phyloP scores from a whole-genome alignment of 1,140 invertebrate genomes.

The Hyposmocoma kahamanoa region DNA sequence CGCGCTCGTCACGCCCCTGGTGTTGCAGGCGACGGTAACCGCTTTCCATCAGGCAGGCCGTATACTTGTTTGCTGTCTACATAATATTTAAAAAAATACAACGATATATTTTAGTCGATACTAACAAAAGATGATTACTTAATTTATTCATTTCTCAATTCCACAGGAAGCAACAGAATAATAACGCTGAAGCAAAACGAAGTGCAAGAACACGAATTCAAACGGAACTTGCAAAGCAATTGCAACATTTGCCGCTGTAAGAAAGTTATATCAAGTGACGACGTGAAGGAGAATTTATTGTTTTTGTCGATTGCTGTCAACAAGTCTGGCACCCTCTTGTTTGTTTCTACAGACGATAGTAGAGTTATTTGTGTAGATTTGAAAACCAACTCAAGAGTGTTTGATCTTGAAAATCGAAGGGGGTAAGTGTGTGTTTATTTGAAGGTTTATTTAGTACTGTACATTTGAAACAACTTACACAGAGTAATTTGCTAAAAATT shows the following conservation, averaged over 20 bases:
- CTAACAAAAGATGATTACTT: too few relatives aligned
- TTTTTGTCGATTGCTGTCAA: conserved; percentile 52
- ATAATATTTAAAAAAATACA: too few relatives aligned
- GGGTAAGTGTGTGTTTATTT: too few relatives aligned
- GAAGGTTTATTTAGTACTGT: too few relatives aligned
- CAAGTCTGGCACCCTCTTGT: conserved; percentile 48
- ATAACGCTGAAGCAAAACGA: conserved; percentile 44
- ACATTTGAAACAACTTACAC: too few relatives aligned
- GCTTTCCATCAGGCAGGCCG: too few relatives aligned
- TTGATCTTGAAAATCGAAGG: conserved; percentile 53
- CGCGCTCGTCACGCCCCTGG: too few relatives aligned
- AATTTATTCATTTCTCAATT: too few relatives aligned
- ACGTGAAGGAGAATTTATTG: conserved; percentile 34
- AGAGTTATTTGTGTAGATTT: conserved; percentile 50
- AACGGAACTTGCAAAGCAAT: conserved; percentile 24
- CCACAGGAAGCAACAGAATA: conserved; percentile 47
- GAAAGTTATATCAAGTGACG: conserved; percentile 29
- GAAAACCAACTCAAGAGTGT: conserved; percentile 38
- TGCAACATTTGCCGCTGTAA: conserved; percentile 25
- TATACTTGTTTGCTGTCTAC: too few relatives aligned
- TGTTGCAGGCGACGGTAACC: too few relatives aligned
- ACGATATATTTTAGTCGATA: too few relatives aligned
- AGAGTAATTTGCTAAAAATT: too few relatives aligned
- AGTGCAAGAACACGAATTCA: conserved; percentile 39
- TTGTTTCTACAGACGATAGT: conserved; percentile 53